phyloP scores from a whole-genome alignment of 2,113 vertebrate species.

The Alaudala cheleensis region DNA sequence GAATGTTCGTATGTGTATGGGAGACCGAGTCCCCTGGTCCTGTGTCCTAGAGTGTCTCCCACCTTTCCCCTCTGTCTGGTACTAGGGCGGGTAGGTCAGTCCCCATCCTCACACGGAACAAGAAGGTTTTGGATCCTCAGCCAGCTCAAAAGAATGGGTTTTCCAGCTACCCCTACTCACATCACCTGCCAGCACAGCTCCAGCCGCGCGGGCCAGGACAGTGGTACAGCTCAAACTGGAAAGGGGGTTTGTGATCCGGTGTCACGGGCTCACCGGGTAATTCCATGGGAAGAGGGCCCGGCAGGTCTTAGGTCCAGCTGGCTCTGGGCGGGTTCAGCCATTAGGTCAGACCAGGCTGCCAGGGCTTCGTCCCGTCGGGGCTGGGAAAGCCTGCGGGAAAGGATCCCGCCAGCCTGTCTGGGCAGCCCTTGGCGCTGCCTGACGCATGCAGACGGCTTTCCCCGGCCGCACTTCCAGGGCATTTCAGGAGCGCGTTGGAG shows the following conservation, averaged over 20 bases:
- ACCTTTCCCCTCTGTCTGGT: neutral
- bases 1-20: accelerated
- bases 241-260: accelerated
- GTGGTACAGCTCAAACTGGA: too few relatives aligned
- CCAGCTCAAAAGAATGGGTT: neutral
- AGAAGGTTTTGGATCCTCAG: neutral
- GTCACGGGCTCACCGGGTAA: neutral
- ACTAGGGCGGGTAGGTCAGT: neutral
- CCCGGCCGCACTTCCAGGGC: neutral
- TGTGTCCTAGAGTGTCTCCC: neutral
- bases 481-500: neutral
- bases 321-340: neutral
- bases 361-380: neutral
- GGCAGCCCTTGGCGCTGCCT: neutral
- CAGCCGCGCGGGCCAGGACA: accelerated
- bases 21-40: accelerated
- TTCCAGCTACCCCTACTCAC: neutral
- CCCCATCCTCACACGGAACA: accelerated
- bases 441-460: accelerated
- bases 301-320: neutral
- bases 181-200: neutral
- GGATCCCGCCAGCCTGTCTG: neutral
- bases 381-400: neutral
- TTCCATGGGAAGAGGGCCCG: neutral
- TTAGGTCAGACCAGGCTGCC: neutral